Conservation (phyloP, 64 coral and sea anemone genomes). For the Cladopsammia gracilis region DNA sequence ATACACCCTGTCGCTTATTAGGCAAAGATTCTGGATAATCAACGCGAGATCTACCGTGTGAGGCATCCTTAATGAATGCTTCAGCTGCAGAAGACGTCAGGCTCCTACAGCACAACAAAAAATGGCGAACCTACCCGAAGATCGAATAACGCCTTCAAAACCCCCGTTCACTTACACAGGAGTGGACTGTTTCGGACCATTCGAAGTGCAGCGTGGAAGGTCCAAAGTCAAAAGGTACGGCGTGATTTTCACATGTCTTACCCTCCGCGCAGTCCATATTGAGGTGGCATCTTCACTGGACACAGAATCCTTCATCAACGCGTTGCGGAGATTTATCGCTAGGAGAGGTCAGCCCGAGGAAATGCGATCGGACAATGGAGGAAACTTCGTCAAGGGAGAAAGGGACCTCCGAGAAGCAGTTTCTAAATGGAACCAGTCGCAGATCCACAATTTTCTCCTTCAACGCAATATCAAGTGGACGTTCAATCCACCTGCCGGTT, state of each 20-base stretch:
- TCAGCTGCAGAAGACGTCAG: too few relatives aligned
- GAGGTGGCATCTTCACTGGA: slow-evolving; percentile 34
- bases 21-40: too few relatives aligned
- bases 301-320: slow-evolving; percentile 61
- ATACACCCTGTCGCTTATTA: too few relatives aligned
- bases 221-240: slow-evolving; percentile 59
- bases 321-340: too few relatives aligned
- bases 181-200: slow-evolving; percentile 67
- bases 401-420: slow-evolving; percentile 36
- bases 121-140: slow-evolving; percentile 47
- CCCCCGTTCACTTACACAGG: slow-evolving; percentile 57
- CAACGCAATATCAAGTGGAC: slow-evolving; percentile 58
- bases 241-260: slow-evolving; percentile 60
- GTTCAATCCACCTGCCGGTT: slow-evolving; percentile 30
- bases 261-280: slow-evolving; percentile 48
- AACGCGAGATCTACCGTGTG: too few relatives aligned
- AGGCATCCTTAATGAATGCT: too few relatives aligned
- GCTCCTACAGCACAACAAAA: too few relatives aligned
- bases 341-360: slow-evolving; percentile 44
- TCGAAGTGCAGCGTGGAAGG: slow-evolving; percentile 56
- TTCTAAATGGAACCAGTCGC: slow-evolving; percentile 37
- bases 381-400: slow-evolving; percentile 55
- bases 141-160: slow-evolving; percentile 55
- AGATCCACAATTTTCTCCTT: slow-evolving; percentile 34
- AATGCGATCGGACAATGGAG: slow-evolving; percentile 47